These are phyloP conservation scores for Cancer borealis DNA, from an alignment of 2,888 invertebrate genomes.

Conservation along the genomic window DNA sequence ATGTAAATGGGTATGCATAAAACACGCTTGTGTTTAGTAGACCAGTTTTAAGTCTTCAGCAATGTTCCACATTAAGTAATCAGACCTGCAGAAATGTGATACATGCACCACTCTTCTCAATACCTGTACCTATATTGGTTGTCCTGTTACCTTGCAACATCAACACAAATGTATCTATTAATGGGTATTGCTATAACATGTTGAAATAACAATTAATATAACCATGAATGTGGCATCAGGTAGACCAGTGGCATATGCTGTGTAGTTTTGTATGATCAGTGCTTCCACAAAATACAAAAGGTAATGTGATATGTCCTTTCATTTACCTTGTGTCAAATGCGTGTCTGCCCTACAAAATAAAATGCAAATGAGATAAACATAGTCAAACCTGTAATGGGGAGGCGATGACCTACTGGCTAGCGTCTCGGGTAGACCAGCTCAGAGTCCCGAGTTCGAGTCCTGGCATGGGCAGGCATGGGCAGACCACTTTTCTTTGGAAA, in stretches of 20 bases:
- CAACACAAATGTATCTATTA: conserved; percentile 74
- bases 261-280: conserved; percentile 78
- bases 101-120: conserved; percentile 62
- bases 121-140: conserved; percentile 65
- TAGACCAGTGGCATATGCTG: conserved; percentile 77
- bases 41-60: conserved; percentile 57
- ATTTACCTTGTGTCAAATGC: conserved; percentile 31
- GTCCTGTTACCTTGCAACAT: conserved; percentile 73
- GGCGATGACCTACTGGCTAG: no score
- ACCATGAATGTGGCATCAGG: conserved; percentile 75
- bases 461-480: no score
- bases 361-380: neutral
- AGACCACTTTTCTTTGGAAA: no score
- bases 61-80: conserved; percentile 39
- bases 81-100: conserved; percentile 65
- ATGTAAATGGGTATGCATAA: conserved; percentile 44
- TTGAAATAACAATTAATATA: conserved; percentile 73
- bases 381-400: no score
- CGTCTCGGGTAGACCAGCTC: no score
- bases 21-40: conserved; percentile 40
- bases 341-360: neutral
- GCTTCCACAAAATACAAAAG: conserved; percentile 77
- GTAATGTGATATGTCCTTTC: conserved; percentile 64
- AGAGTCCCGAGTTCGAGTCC: no score
- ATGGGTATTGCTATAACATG: conserved; percentile 75